Base-by-base conservation (phyloP, 2,888 invertebrate genomes). In the Parasteatoda lunata region DNA sequence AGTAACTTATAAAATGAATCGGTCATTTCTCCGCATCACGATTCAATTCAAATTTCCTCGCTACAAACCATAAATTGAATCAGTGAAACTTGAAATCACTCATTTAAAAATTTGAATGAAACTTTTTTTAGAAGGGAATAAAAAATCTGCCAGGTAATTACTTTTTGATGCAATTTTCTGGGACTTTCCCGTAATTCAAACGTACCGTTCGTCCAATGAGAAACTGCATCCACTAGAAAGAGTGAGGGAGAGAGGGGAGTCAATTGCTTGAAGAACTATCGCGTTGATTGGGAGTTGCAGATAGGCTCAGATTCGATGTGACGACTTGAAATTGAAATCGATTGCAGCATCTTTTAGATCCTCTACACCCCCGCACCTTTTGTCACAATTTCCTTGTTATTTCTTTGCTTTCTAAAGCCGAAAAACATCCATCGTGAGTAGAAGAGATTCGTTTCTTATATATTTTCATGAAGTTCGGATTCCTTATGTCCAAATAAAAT, bases 131-230 rank as follows among this genome's bases (percentile, higher is more conserved):
- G 30, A 30, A n/a, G 66, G 73, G 71, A 70, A 75, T 66, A 64
- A 83, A 54, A 69, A 82, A 76, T 77, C 66, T 83, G 77, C 83
- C 83, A 77, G 77, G 83, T 83, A 83, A 83, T 83, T 83, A 77
- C 77, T 83, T 83, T 83, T 83, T 83, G 83, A 83, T 83, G 83
- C 83, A 83, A 83, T 83, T 83, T 54, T 71, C 30, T 30, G 30
- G 71, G 77, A n/a, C 77, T 30, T 66, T 65, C 65, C n/a, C 47
- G 52, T 83, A 83, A 83, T 83, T 83, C 77, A 83, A 72, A 83
- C 54, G 66, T 52, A 71, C 65, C 47, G 83, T 66, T 76, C 64
- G 49, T 45, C 64, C 70, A 72, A 77, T 66, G 47, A 49, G 71
- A 66, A 77, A 77, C 1, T 83, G 52, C 77, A 45, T 47, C 69